phyloP scores from a whole-genome alignment of 1,140 invertebrate species.

The Bombus breviceps region DNA sequence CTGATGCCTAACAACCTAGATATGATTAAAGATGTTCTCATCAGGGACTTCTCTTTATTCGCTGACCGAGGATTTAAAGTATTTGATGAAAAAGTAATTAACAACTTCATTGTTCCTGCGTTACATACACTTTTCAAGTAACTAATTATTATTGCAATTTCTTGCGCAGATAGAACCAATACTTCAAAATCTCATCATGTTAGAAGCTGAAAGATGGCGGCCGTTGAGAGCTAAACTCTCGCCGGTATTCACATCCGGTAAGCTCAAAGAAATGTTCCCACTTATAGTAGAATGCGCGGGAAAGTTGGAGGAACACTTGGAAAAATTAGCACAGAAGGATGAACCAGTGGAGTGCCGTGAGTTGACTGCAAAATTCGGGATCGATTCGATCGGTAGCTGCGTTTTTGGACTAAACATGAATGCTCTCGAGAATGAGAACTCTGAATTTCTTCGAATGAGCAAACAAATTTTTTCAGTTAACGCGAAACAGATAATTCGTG shows the following conservation, averaged over 20 bases:
- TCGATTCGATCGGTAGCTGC: conserved; percentile 82
- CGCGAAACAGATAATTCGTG: conserved; percentile 69
- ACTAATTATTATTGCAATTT: too few species aligned
- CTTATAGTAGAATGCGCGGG: conserved; percentile 68
- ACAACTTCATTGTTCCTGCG: background rate
- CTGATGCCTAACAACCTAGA: conserved; percentile 79
- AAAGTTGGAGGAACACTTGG: conserved; percentile 74
- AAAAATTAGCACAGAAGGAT: conserved; percentile 65
- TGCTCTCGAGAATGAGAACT: conserved; percentile 78
- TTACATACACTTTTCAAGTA: too few species aligned
- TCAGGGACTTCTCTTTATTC: conserved; percentile 81
- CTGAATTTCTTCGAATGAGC: conserved; percentile 79
- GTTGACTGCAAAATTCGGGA: conserved; percentile 79
- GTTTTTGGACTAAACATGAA: conserved; percentile 77
- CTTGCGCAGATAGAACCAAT: conserved; percentile 63
- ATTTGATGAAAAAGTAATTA: background rate
- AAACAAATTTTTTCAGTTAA: conserved; percentile 71
- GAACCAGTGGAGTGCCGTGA: conserved; percentile 80
- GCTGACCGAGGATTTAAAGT: background rate
- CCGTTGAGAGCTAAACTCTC: conserved; percentile 80
- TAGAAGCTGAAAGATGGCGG: conserved; percentile 80
- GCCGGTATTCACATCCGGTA: conserved; percentile 66
- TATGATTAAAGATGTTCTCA: conserved; percentile 79
- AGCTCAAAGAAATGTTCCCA: conserved; percentile 76
- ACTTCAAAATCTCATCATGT: conserved; percentile 69